These are phyloP conservation scores for Hormaphis cornu DNA, from an alignment of 1,140 invertebrate genomes.

Conservation along the genomic window DNA sequence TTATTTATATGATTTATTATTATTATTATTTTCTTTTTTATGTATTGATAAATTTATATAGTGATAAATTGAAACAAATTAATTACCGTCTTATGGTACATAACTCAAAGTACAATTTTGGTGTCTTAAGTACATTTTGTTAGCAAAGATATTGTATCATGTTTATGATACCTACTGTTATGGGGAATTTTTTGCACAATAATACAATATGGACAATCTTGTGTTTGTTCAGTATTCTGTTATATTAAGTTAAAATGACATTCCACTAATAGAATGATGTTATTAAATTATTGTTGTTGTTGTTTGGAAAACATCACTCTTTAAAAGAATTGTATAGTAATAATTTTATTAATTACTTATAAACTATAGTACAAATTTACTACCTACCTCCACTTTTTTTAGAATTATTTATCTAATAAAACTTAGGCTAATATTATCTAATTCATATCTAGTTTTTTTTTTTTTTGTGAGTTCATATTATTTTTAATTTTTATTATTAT, in stretches of 20 bases:
- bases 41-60: constrained; percentile 28
- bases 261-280: constrained; percentile 13
- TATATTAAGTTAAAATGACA: constrained; percentile 24
- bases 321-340: constrained; percentile 25
- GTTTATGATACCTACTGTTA: constrained; percentile 4
- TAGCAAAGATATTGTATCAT: constrained; percentile 21
- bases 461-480: constrained; percentile 17
- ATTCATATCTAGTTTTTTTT: constrained; percentile 26
- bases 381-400: constrained; percentile 30
- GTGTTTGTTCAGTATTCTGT: constrained; percentile 28
- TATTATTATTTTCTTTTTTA: background rate
- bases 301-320: constrained; percentile 18
- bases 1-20: constrained; percentile 18
- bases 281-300: constrained; percentile 1
- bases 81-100: constrained; percentile 27
- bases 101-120: constrained; percentile 31
- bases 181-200: constrained; percentile 31
- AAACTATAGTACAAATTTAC: constrained; percentile 29
- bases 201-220: constrained; percentile 22
- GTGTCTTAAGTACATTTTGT: constrained; percentile 30
- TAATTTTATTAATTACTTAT: constrained; percentile 24
- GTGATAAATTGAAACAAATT: constrained; percentile 24
- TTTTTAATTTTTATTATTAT: constrained; percentile 14
- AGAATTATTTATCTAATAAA: constrained; percentile 19
- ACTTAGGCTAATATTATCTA: constrained; percentile 31